Evolutionary conservation across 2,113 vertebrate species (phyloP).

Genomic region (Odocoileus virginianus): DNA sequence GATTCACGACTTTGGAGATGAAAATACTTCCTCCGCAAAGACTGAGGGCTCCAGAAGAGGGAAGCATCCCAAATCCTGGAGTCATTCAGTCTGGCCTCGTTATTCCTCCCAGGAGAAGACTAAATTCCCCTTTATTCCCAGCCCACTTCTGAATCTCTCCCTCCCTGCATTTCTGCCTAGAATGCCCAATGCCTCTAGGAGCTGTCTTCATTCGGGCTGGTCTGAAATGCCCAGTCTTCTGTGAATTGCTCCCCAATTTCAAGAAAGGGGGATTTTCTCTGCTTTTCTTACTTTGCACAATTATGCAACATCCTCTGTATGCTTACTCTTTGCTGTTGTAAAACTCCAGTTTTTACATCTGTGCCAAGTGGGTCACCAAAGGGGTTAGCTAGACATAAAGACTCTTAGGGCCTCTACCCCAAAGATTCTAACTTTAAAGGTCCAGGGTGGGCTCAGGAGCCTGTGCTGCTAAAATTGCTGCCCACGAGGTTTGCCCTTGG

Average conservation of each 20-base stretch:
- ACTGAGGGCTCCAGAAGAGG: not conserved
- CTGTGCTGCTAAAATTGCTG: not conserved
- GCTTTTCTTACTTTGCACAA: not conserved
- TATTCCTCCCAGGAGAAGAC: not conserved
- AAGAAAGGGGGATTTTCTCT: not conserved
- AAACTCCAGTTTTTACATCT: not conserved
- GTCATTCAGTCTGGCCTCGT: not conserved
- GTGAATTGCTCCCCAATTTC: not conserved
- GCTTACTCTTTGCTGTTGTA: not conserved
- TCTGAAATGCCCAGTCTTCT: not conserved
- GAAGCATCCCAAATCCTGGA: not conserved
- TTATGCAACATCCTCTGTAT: not conserved
- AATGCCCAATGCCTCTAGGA: rapidly evolving
- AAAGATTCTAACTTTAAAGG: not conserved
- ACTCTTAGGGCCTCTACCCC: not conserved
- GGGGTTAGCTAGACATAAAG: not conserved
- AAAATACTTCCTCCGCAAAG: not conserved
- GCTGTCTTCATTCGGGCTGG: not conserved
- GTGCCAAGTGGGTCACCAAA: not conserved
- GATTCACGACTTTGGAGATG: not conserved
- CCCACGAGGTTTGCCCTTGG: not conserved
- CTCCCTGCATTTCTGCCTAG: not conserved
- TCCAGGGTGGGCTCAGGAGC: not conserved
- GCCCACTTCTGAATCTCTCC: not conserved
- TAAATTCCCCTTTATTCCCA: not conserved